Percentiles rank a stretch among this genome's conserved stretches.
phyloP scores from a whole-genome alignment of 2,888 invertebrate genomes.

The Neocrepidodera transversa region DNA sequence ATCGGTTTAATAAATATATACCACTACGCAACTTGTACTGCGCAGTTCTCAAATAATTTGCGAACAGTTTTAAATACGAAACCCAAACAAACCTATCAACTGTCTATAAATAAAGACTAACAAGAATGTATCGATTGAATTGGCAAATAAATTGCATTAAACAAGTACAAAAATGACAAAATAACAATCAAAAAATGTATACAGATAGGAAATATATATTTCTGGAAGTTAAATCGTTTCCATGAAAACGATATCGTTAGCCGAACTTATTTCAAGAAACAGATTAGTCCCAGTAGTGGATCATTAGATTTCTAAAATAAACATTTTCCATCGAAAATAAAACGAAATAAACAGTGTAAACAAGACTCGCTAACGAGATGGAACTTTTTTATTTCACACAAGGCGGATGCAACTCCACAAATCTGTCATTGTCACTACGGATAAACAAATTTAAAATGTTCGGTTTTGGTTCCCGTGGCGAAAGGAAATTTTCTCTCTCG shows the following conservation, averaged over 20 bases:
- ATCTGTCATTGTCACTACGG: constrained; percentile 47
- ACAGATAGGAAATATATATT: too few species aligned
- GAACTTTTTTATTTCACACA: background rate
- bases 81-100: too few species aligned
- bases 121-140: too few species aligned
- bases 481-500: constrained; percentile 41
- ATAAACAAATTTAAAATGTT: constrained; percentile 44
- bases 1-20: too few species aligned
- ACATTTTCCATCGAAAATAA: constrained; percentile 30
- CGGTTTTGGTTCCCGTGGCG: constrained; percentile 40
- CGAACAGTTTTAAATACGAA: too few species aligned
- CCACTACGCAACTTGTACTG: too few species aligned
- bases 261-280: constrained; percentile 17
- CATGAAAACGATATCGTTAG: background rate
- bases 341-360: constrained; percentile 30
- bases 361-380: constrained; percentile 32
- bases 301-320: constrained; percentile 28
- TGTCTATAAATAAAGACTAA: too few species aligned
- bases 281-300: constrained; percentile 19
- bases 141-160: too few species aligned
- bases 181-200: too few species aligned
- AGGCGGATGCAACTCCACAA: constrained; percentile 34
- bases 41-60: too few species aligned
- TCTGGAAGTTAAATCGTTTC: background rate
- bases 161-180: too few species aligned